A percentile compares a stretch with the other conserved stretches of the same genome.
phyloP scores from a whole-genome alignment of 2,113 vertebrate genomes.

The Polypterus senegalus region DNA sequence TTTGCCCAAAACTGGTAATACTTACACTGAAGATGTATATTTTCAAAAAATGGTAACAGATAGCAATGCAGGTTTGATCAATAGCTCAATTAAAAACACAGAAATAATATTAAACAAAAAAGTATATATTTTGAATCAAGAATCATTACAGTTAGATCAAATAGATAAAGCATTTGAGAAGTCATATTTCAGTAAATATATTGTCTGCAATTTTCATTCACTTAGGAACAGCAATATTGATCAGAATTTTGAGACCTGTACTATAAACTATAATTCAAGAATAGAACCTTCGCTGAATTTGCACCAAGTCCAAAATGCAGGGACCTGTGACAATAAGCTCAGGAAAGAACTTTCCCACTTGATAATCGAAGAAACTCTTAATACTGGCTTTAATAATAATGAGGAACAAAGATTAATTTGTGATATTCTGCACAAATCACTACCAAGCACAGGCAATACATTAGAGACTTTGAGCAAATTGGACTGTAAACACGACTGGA shows the following conservation, averaged over 20 bases:
- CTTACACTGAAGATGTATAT: conserved; percentile 2
- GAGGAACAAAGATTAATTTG: neutral
- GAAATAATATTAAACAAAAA: conserved; percentile 8
- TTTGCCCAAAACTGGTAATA: neutral
- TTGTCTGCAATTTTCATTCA: conserved; percentile 12
- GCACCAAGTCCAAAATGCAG: neutral
- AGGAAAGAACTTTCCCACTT: conserved; percentile 7
- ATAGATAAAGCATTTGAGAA: conserved; percentile 1
- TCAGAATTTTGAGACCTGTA: neutral
- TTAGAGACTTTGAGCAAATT: conserved; percentile 1
- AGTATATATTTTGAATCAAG: conserved; percentile 9
- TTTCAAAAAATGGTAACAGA: conserved; percentile 4
- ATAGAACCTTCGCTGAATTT: neutral
- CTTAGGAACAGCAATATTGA: conserved; percentile 36
- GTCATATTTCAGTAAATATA: conserved; percentile 4
- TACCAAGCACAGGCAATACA: neutral
- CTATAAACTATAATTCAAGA: conserved; percentile 1
- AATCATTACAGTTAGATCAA: conserved; percentile 7
- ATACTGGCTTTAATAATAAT: neutral
- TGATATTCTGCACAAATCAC: neutral
- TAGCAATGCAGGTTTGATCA: neutral
- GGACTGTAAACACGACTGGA: conserved; percentile 14
- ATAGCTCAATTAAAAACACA: conserved; percentile 1
- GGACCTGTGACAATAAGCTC: neutral
- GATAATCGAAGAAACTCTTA: conserved; percentile 1